Base-by-base conservation (phyloP, 2,888 invertebrate species). In the Rhaphigaster nebulosa region DNA sequence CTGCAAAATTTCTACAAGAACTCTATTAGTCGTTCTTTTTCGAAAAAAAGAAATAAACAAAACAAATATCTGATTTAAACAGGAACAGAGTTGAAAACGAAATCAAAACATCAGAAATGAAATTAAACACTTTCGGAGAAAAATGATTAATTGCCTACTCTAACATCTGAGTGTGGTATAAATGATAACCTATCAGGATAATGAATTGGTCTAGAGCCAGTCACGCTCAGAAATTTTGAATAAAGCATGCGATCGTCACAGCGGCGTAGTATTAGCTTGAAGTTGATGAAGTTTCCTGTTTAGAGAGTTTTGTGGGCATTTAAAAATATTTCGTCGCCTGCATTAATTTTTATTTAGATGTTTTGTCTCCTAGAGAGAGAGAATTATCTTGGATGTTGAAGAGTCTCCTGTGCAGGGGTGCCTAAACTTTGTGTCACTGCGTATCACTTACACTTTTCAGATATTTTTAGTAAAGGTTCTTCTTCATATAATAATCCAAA, bases 91-190 rank as follows among this genome's bases (percentile, higher is more conserved):
- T n/a, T 12, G 60, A 15, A 76, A 76, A 76, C 70, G 70, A 38
- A 76, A 76, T 76, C 70, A 76, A 76, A 76, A 76, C 38, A 76
- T 76, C 34, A 38, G 10, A 76, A 38, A 76, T 38, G 70, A 38
- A 76, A 38, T 76, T 38, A 76, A 65, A 29, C 65, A 65, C 29
- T 29, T 8, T 76, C 20, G 8, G 70, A 76, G 20, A 10, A 29
- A 23, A 38, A 23, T 76, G 70, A 76, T 38, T 76, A 76, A 76
- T 76, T 6, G 70, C 20, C 23, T 23, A 6, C 1, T 20, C 34
- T 20, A 38, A 76, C 34, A 76, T 20, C 70, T 38, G 70, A 76
- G 70, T 76, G 70, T 76, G 70, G 38, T 76, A 76, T 76, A 38
- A 76, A 23, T 38, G 70, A 34, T 76, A 76, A 76, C 20, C 70